A percentile compares a stretch with the other conserved stretches of the same genome.
Evolutionary conservation across 2,113 vertebrate genomes (phyloP).

Genomic region (Egretta garzetta): DNA sequence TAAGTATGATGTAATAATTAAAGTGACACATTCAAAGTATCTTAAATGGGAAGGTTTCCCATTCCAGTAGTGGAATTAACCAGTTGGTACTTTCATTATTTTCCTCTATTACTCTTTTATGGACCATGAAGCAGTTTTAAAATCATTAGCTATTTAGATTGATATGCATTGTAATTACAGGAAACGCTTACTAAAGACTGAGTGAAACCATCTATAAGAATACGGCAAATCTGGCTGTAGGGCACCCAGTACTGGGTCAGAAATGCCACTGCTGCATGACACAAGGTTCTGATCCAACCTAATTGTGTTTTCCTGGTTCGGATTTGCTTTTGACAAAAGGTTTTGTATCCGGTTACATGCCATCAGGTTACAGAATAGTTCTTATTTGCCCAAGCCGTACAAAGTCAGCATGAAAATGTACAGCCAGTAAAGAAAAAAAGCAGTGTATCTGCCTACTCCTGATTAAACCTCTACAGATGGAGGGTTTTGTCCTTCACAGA

Average conservation of each 20-base stretch:
- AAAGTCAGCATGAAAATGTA: background rate
- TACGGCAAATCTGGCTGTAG: background rate
- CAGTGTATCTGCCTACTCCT: background rate
- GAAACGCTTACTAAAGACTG: background rate
- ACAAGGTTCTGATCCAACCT: background rate
- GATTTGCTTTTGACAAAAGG: background rate
- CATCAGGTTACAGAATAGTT: background rate
- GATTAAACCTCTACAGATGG: background rate
- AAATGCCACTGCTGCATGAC: background rate
- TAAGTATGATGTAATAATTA: background rate
- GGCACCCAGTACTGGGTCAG: background rate
- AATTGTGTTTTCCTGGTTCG: background rate
- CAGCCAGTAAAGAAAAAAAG: background rate
- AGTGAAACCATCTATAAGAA: background rate
- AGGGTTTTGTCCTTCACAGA: background rate
- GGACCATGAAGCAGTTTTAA: background rate
- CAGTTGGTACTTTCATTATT: background rate
- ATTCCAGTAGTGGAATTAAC: background rate
- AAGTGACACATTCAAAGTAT: background rate
- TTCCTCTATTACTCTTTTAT: background rate
- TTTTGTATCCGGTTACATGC: background rate
- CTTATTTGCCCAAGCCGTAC: background rate
- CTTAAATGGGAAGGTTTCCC: background rate
- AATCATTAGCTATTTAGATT: background rate
- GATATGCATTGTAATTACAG: background rate